Percentiles rank a stretch among this genome's conserved stretches.
These are phyloP conservation scores for Eulemur rufifrons DNA, from an alignment of 2,113 vertebrate genomes.

Conservation along the genomic window DNA sequence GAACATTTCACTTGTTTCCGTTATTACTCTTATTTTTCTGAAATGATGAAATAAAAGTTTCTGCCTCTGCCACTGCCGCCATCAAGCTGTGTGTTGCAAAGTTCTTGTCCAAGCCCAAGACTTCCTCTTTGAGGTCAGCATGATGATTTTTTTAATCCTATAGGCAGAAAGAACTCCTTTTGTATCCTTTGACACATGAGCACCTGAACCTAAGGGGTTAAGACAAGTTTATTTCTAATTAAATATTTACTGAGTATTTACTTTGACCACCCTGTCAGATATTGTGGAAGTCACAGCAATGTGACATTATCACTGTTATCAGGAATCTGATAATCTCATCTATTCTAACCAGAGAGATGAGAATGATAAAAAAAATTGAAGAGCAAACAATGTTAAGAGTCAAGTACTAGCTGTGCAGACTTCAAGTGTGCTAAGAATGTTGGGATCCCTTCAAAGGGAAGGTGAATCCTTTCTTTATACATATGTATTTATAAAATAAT, in stretches of 20 bases:
- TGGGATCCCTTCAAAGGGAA: neutral
- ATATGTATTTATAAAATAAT: neutral
- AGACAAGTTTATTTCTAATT: neutral
- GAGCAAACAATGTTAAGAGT: neutral
- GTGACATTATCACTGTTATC: neutral
- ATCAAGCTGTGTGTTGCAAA: neutral
- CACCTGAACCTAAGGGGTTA: neutral
- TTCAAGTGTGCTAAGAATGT: neutral
- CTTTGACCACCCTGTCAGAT: neutral
- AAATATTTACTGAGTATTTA: neutral
- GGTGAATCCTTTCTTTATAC: neutral
- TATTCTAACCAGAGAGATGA: neutral
- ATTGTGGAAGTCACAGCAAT: neutral
- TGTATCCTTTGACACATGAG: neutral
- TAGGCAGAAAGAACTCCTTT: neutral
- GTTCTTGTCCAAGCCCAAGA: neutral
- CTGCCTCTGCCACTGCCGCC: neutral
- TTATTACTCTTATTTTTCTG: neutral
- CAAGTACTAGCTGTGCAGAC: neutral
- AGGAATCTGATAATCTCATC: neutral
- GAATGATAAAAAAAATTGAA: neutral
- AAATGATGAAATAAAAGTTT: slow-evolving; percentile 49
- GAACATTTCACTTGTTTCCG: neutral
- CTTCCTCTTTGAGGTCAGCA: slow-evolving; percentile 58
- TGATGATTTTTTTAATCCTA: neutral